phyloP scores from a whole-genome alignment of 2,797 vertebrate species.

The Pampus argenteus region DNA sequence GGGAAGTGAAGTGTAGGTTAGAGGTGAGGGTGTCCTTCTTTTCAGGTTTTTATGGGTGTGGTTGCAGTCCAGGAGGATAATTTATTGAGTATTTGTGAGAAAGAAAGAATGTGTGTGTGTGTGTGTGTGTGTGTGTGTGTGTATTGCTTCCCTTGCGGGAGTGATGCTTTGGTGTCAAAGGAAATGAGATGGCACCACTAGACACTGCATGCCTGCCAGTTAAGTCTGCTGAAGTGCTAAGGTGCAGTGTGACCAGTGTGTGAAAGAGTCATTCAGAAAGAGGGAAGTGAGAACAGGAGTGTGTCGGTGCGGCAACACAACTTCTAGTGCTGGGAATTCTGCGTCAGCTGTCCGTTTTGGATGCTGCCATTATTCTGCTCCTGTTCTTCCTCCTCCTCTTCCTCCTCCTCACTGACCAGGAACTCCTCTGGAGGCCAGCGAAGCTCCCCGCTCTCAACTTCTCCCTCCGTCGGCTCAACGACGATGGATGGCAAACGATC shows the following conservation, averaged over 20 bases:
- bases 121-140: constrained; percentile 33
- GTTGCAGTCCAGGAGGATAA: constrained; percentile 40
- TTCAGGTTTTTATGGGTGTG: constrained; percentile 23
- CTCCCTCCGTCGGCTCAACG: constrained; percentile 95
- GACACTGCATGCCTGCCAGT: constrained; percentile 44
- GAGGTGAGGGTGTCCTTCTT: constrained; percentile 35
- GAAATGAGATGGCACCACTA: constrained; percentile 32
- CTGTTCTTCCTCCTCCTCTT: constrained; percentile 81
- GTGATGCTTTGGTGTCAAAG: constrained; percentile 58
- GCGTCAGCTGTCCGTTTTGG: constrained; percentile 78
- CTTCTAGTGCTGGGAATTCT: constrained; percentile 81
- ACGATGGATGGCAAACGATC: constrained; percentile 97
- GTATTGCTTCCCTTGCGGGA: constrained; percentile 58
- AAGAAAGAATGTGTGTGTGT: constrained; percentile 9
- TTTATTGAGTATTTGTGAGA: constrained; percentile 23
- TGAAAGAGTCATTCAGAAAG: constrained; percentile 48
- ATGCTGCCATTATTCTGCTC: constrained; percentile 72
- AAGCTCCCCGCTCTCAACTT: constrained; percentile 97
- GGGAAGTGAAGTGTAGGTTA: constrained; percentile 27
- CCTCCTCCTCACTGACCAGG: constrained; percentile 88
- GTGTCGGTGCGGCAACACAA: constrained; percentile 24
- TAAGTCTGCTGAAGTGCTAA: constrained; percentile 49
- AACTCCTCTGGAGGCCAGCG: constrained; percentile 98
- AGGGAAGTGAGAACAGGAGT: neutral
- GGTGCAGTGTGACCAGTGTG: constrained; percentile 70